These are phyloP conservation scores for Antheraea assamensis DNA, from an alignment of 2,888 invertebrate species.

Conservation along the genomic window DNA sequence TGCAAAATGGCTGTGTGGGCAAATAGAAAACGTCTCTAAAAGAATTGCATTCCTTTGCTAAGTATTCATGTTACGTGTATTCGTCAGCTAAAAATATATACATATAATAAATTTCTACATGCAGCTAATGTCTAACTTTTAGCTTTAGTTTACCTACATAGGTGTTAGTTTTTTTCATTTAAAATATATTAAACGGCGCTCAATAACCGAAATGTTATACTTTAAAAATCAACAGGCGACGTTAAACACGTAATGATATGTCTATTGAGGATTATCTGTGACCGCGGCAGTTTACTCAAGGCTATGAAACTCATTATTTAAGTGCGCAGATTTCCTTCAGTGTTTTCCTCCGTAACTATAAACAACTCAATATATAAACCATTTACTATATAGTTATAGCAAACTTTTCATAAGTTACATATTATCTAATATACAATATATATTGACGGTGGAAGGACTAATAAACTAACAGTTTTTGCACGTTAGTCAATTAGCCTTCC, in stretches of 20 bases:
- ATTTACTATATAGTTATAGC: neutral
- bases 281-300: neutral
- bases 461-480: no score
- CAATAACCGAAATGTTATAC: no score
- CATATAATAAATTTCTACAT: neutral
- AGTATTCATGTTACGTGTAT: constrained; percentile 6
- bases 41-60: neutral
- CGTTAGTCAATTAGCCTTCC: no score
- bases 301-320: constrained; percentile 10
- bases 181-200: no score
- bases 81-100: neutral
- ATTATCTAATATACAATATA: neutral
- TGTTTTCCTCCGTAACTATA: constrained; percentile 1
- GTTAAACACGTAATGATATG: neutral
- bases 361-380: neutral
- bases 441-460: no score
- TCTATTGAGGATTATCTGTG: neutral
- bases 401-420: neutral
- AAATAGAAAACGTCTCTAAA: neutral
- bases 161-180: no score
- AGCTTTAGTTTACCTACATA: no score
- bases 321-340: neutral
- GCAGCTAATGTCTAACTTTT: no score
- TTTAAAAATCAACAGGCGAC: neutral
- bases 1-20: neutral